Percentiles rank a stretch among this genome's conserved stretches.
Conservation (phyloP, 2,888 invertebrate species). For the Plagiodera versicolora region DNA sequence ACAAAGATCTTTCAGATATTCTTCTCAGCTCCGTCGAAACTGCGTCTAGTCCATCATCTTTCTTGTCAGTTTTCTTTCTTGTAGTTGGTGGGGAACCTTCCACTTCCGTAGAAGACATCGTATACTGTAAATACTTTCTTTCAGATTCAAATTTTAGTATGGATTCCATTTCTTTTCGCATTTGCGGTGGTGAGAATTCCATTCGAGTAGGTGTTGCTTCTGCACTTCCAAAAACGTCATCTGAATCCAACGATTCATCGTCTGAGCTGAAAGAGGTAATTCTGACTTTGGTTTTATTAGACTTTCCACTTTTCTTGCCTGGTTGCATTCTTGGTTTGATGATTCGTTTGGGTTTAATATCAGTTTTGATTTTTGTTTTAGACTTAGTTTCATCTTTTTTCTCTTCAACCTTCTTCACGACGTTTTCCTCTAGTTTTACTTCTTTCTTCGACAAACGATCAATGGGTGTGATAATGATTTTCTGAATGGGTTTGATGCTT, state of each 20-base stretch:
- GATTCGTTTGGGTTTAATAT: slow-evolving; percentile 64
- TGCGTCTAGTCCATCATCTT: slow-evolving; percentile 63
- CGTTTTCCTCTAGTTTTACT: slow-evolving; percentile 31
- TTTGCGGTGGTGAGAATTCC: slow-evolving; percentile 76
- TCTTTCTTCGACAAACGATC: slow-evolving; percentile 36
- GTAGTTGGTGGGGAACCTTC: slow-evolving; percentile 77
- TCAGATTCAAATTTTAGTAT: slow-evolving; percentile 73
- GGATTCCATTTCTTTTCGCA: slow-evolving; percentile 74
- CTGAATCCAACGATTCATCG: slow-evolving; percentile 75
- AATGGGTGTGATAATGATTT: slow-evolving; percentile 38
- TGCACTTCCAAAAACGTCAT: slow-evolving; percentile 75
- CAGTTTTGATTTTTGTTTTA: slow-evolving; percentile 62
- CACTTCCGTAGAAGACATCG: slow-evolving; percentile 76
- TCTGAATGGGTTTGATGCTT: slow-evolving; percentile 58
- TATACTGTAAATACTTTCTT: slow-evolving; percentile 61
- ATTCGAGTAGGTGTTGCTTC: slow-evolving; percentile 72
- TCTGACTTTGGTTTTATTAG: slow-evolving; percentile 68
- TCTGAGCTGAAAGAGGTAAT: slow-evolving; percentile 78
- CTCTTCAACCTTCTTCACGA: slow-evolving; percentile 39
- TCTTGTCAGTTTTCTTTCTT: slow-evolving; percentile 67
- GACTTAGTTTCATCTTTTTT: slow-evolving; percentile 47
- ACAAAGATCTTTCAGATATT: slow-evolving; percentile 74
- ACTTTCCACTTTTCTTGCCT: slow-evolving; percentile 62
- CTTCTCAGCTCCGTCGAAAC: slow-evolving; percentile 67
- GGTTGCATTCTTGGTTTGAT: slow-evolving; percentile 66